Evolutionary conservation across 2,113 vertebrate species (phyloP), one percentile per base, ranked within the genome.

Genomic region (Brevimyrus niger): DNA sequence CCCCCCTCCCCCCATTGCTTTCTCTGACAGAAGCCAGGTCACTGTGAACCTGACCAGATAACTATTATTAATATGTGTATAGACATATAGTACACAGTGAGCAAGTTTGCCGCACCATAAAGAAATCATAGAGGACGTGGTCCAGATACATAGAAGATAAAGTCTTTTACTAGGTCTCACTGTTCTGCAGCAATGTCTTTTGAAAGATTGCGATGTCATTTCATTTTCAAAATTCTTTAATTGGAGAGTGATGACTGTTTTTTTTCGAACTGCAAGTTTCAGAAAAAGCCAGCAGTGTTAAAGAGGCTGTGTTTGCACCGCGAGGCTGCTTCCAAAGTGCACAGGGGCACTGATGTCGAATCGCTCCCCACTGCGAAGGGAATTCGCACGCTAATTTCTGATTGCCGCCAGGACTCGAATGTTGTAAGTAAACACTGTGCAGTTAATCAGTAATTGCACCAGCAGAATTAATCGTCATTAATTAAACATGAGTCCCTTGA

Each of bases 391-490:
- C 48, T 61, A 58, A 61, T 84, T 89, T 61, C 42, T 89, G 88
- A 84, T 89, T 84, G 88, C 50, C 50, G 50, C 76, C 80, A 84
- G 88, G 51, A 58, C 19, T 61, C 21, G 35, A 17, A 51, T 19
- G 80, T 84, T 53, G 50, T 61, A 87, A 61, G 53, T 50, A 87
- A 87, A 87, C 87, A 87, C 53, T 69, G 76, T 42, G 76, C 23
- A 89, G 76, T 84, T 89, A 89, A 84, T 89, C 92, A 91, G 69
- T 47, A 76, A 87, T 53, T 55, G 88, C 89, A 88, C 46, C 55
- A 85, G 87, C 88, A 31, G 86, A 92, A 93, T 95, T 95, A 93
- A 95, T 95, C 93, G 94, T 90, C 86, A 38, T 90, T 94, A 95
- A 95, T 95, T 94, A 95, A 94, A 87, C 91, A 83, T 90, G 93